Evolutionary conservation across 2,888 invertebrate species (phyloP), one percentile per base, ranked within the genome.

Genomic region (Drosophila paramelanica): DNA sequence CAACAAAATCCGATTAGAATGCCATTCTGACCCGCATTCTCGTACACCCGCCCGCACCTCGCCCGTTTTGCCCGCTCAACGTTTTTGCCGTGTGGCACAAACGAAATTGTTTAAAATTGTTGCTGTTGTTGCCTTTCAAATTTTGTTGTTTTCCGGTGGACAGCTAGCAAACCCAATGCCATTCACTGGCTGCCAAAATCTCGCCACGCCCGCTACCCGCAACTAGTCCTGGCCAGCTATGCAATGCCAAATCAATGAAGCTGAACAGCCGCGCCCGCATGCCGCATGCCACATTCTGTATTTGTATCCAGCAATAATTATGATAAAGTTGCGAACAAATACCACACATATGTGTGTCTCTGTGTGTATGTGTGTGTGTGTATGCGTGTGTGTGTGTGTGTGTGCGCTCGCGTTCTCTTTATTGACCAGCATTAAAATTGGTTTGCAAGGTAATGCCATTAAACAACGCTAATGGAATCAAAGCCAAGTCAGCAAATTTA

Each of bases 1-100:
- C 83, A 85, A 70, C 81, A 55, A 73, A 85, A 85, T 88, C 84
- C 82, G 85, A 85, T 88, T 85, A 85, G 85, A 87, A 71, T 82
- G 77, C 50, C 69, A 71, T 79, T 77, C 62, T 56, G 64, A 56
- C 71, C 77, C 73, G 71, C 70, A 61, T 75, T 43, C 45, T 45
- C 36, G 11, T n/a, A 31, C 14, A 45, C 27, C 27, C 14, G 14
- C 20, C 5, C 1, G 11, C 17, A 31, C 13, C 20, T 5, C 38
- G 31, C 27, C 7, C 5, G 10, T 36, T 14, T 2, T 2, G 17
- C 42, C 42, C 50, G 11, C 11, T 27, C 39, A 11, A 23, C 5
- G 23, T 61, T 55, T 66, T 73, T 69, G 57, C 62, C 56, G 60
- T 70, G 59, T 61, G 55, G 52, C 55, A 75, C 45, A 69, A 86